Conservation (phyloP, 2,888 invertebrate species). For the Imbricaverruca yamaguchii region DNA sequence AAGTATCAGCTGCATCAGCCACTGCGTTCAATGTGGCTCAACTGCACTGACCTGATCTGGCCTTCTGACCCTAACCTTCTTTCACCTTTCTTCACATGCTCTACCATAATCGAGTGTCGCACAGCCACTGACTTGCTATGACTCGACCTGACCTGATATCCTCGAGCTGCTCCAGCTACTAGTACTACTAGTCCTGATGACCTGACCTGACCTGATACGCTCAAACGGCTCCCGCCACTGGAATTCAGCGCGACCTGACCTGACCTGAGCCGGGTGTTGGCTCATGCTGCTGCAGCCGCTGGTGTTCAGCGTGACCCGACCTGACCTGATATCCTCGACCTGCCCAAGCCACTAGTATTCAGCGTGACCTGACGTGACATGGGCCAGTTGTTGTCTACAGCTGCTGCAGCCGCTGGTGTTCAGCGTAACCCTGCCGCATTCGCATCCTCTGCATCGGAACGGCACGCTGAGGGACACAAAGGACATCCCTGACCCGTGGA, state of each 20-base stretch:
- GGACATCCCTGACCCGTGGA: slow-evolving; percentile 16
- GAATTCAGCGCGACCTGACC: background rate
- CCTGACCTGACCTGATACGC: background rate
- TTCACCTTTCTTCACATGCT: background rate
- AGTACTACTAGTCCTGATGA: too few relatives aligned
- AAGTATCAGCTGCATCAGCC: too few relatives aligned
- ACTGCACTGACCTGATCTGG: background rate
- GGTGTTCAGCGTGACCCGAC: background rate
- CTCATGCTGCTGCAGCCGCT: background rate
- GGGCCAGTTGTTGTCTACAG: background rate
- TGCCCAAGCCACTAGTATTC: background rate
- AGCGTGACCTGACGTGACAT: background rate
- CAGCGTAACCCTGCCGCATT: background rate
- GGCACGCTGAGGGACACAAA: background rate
- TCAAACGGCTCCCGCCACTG: background rate
- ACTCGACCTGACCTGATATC: background rate
- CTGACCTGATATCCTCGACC: background rate
- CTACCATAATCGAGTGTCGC: too few relatives aligned
- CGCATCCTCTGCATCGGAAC: slow-evolving; percentile 11
- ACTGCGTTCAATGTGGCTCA: too few relatives aligned
- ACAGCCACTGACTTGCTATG: too few relatives aligned
- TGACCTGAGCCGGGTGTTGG: too few relatives aligned
- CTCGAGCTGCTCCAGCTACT: background rate
- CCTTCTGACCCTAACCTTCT: background rate
- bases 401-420: slow-evolving; percentile 22